Evolutionary conservation across 2,888 invertebrate genomes (phyloP).

Genomic region (Lysandra coridon): DNA sequence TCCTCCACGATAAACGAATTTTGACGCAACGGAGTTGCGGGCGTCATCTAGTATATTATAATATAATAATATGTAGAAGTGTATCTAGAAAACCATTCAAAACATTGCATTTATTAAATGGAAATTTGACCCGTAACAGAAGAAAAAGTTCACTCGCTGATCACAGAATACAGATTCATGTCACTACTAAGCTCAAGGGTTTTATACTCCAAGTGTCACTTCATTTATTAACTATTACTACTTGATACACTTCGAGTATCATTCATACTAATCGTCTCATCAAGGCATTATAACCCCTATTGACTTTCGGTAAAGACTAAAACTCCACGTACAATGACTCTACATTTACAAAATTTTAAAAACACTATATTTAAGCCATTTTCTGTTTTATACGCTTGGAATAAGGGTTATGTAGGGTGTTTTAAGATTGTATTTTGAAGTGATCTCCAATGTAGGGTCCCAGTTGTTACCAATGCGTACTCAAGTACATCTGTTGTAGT

Average conservation of each 20-base stretch:
- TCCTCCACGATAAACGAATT: too few species aligned
- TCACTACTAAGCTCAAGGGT: conserved; percentile 4
- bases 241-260: conserved; percentile 10
- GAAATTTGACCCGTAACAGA: too few species aligned
- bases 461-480: conserved; percentile 26
- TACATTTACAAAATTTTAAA: not conserved
- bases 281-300: not conserved
- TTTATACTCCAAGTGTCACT: conserved; percentile 15
- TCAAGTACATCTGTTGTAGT: conserved; percentile 21
- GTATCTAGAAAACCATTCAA: too few species aligned
- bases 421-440: not conserved
- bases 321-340: not conserved
- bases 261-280: not conserved
- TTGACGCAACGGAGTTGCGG: too few species aligned
- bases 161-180: not conserved
- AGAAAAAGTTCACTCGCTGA: not conserved
- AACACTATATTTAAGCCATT: not conserved
- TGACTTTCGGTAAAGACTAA: not conserved
- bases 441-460: conserved; percentile 26
- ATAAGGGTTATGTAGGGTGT: not conserved
- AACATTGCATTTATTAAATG: too few species aligned
- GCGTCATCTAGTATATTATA: too few species aligned
- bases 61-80: too few species aligned
- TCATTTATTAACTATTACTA: conserved; percentile 25
- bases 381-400: not conserved